A percentile compares a stretch with the other conserved stretches of the same genome.
These are phyloP conservation scores for Tragelaphus imberbis DNA, from an alignment of 2,113 vertebrate genomes.

Conservation along the genomic window DNA sequence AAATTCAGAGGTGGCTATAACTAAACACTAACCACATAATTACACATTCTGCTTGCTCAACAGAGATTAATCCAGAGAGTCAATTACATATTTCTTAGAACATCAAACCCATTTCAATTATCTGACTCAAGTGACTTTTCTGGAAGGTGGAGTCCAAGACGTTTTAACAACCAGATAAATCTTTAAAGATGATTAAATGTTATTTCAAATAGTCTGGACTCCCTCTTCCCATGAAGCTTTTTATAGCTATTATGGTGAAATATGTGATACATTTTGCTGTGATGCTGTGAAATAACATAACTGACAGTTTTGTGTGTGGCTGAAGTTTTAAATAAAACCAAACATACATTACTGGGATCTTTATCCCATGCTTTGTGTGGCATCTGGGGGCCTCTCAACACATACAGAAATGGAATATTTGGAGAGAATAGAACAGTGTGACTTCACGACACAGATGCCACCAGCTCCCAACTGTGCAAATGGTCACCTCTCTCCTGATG, in stretches of 20 bases:
- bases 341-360: background rate
- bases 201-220: background rate
- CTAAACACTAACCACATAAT: background rate
- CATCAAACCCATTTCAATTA: background rate
- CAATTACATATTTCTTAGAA: constrained; percentile 23
- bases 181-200: constrained; percentile 16
- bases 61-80: background rate
- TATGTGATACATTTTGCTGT: background rate
- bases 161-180: constrained; percentile 31
- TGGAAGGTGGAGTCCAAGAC: constrained; percentile 24
- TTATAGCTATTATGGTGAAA: background rate
- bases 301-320: background rate
- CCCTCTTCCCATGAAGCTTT: background rate
- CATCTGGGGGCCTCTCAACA: background rate
- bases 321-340: constrained; percentile 15
- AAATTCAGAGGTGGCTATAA: background rate
- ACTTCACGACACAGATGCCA: background rate
- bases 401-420: background rate
- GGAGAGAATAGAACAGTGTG: background rate
- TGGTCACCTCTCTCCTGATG: fast-evolving
- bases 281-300: background rate
- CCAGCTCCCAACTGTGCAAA: background rate
- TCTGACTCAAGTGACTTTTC: constrained; percentile 18
- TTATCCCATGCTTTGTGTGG: background rate
- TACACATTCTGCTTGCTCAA: background rate